A percentile compares a stretch with the other conserved stretches of the same genome.
Evolutionary conservation across 2,113 vertebrate species (phyloP).

Genomic region (Azemiops feae): DNA sequence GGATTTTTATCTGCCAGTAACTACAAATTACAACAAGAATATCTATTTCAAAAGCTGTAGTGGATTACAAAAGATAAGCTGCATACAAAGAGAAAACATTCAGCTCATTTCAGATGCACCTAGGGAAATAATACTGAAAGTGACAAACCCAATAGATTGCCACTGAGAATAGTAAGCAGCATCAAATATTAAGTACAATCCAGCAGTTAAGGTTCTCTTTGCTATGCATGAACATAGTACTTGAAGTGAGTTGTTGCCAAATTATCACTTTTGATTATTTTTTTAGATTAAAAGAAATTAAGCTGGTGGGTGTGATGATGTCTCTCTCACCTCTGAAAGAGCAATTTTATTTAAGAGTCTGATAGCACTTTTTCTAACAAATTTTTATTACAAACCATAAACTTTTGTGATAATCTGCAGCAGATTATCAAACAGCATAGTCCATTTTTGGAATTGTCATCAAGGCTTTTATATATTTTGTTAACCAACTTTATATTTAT

Average conservation of each 20-base stretch:
- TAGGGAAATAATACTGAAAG: background rate
- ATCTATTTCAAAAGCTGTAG: background rate
- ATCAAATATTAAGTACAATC: background rate
- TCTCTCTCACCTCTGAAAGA: background rate
- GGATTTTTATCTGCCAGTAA: background rate
- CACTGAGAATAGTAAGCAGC: background rate
- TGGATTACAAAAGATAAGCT: background rate
- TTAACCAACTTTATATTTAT: background rate
- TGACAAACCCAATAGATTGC: background rate
- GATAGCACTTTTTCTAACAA: background rate
- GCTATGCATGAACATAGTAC: background rate
- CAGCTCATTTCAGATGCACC: background rate
- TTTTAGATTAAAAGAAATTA: background rate
- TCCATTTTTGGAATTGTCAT: background rate
- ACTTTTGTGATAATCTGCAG: background rate
- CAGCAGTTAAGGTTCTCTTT: background rate
- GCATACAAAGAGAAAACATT: background rate
- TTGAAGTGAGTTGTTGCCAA: background rate
- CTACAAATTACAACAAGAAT: accelerated
- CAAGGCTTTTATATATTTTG: slow-evolving; percentile 4
- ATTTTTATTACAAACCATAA: background rate
- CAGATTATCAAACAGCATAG: background rate
- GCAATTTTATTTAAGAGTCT: slow-evolving; percentile 2
- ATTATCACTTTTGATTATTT: background rate
- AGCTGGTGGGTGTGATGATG: background rate